Evolutionary conservation across 2,888 invertebrate genomes (phyloP).

Genomic region (Marronus borbonicus): DNA sequence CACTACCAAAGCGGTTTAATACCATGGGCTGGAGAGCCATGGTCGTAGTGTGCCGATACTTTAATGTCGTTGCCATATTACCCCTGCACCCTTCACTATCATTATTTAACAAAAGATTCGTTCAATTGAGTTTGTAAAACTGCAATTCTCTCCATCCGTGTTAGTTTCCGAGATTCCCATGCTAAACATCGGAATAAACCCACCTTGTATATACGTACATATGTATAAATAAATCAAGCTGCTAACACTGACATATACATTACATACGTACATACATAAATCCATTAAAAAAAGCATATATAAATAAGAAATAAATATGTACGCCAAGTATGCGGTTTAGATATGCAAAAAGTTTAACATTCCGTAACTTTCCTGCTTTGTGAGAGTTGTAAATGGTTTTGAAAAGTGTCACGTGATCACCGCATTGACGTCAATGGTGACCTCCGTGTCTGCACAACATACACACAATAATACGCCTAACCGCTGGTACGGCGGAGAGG

Average conservation of each 20-base stretch:
- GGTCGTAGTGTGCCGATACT: no score
- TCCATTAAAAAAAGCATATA: neutral
- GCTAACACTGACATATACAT: neutral
- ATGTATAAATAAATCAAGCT: neutral
- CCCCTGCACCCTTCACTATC: no score
- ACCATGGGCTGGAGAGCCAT: no score
- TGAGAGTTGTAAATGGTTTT: slow-evolving; percentile 60
- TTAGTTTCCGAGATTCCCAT: no score
- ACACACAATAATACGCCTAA: neutral
- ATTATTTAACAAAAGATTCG: no score
- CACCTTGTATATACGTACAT: no score
- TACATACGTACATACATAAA: neutral
- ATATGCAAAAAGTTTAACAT: slow-evolving; percentile 50
- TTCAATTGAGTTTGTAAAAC: no score
- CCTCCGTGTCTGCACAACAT: slow-evolving; percentile 71
- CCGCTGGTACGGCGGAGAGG: no score
- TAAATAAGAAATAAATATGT: slow-evolving; percentile 6
- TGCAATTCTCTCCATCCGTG: no score
- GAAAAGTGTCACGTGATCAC: slow-evolving; percentile 74
- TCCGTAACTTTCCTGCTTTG: slow-evolving; percentile 58
- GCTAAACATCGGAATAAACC: no score
- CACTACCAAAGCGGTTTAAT: no score
- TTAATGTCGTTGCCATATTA: no score
- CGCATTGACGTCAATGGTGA: slow-evolving; percentile 82
- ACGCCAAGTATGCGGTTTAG: neutral